phyloP scores from a whole-genome alignment of 2,797 vertebrate genomes.

The Falco cherrug region DNA sequence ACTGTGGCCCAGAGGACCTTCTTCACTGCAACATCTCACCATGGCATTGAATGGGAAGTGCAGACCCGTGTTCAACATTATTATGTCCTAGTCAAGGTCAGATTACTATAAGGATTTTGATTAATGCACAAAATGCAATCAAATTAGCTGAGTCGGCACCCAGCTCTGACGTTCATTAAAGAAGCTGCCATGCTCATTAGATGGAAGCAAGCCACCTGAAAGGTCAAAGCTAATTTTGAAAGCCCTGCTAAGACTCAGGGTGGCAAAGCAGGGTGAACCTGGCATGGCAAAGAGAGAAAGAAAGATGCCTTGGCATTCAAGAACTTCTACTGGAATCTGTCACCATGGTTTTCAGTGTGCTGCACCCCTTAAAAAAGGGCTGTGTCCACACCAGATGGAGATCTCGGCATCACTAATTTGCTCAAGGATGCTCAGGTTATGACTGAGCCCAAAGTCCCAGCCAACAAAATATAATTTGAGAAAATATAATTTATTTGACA shows the following conservation, averaged over 20 bases:
- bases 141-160: conserved; percentile 51
- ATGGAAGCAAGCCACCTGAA: conserved; percentile 36
- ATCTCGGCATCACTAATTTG: neutral
- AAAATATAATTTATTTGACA: neutral
- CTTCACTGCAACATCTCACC: neutral
- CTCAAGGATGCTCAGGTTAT: neutral
- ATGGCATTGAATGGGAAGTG: neutral
- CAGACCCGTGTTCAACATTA: neutral
- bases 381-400: neutral
- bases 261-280: neutral
- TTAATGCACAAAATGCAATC: conserved; percentile 54
- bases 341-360: neutral
- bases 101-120: conserved; percentile 19
- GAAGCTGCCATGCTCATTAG: conserved; percentile 45
- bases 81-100: conserved; percentile 42
- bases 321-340: neutral
- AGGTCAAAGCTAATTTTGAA: conserved; percentile 55
- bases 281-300: neutral
- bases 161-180: conserved; percentile 12
- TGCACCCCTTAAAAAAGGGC: neutral
- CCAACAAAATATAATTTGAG: neutral
- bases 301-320: fast-evolving
- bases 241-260: neutral
- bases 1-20: neutral
- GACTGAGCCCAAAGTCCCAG: neutral